Conservation (phyloP, 2,113 vertebrate species). For the Indicator maculatus region DNA sequence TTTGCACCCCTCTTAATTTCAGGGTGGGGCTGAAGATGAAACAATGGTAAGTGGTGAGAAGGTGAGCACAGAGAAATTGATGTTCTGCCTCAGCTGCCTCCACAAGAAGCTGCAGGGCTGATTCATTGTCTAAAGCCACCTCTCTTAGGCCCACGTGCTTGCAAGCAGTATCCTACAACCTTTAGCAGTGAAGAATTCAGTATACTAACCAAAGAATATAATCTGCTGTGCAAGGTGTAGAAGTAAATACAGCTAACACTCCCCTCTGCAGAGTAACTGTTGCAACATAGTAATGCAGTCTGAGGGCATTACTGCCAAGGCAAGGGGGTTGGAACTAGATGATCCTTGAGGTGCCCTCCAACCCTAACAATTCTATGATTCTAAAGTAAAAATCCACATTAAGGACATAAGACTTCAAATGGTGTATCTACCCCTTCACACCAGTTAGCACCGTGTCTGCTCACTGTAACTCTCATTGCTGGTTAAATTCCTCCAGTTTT, state of each 20-base stretch:
- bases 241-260: background rate
- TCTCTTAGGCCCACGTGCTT: background rate
- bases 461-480: background rate
- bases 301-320: too few species aligned
- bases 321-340: too few species aligned
- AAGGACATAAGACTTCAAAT: background rate
- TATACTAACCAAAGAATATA: background rate
- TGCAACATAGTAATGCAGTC: background rate
- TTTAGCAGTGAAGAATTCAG: background rate
- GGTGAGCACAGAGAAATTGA: background rate
- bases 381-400: background rate
- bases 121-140: background rate
- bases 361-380: background rate
- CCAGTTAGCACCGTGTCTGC: background rate
- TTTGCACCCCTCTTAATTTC: background rate
- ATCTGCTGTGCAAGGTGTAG: background rate
- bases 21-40: background rate
- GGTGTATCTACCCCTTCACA: accelerated
- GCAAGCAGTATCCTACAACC: background rate
- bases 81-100: background rate
- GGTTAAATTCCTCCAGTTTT: background rate
- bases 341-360: too few species aligned
- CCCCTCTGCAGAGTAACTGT: background rate
- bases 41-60: background rate
- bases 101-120: background rate